Evolutionary conservation across 2,888 invertebrate species (phyloP).

Genomic region (Hololepta plana): DNA sequence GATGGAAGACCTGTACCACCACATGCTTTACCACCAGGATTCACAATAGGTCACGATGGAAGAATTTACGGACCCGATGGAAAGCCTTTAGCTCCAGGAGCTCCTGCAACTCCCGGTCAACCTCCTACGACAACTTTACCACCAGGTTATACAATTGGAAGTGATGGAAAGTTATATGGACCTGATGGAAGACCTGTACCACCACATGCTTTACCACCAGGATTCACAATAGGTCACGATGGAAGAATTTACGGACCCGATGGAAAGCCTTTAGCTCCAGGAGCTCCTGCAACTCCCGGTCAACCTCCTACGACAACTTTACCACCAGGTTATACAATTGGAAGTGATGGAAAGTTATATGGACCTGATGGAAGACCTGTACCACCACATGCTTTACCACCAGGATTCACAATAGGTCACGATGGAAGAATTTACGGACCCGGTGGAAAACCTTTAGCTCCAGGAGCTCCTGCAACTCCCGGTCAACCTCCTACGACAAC

Average conservation of each 20-base stretch:
- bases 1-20: neutral
- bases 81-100: neutral
- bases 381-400: slow-evolving; percentile 4
- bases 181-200: slow-evolving; percentile 4
- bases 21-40: neutral
- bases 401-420: slow-evolving; percentile 1
- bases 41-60: too few relatives aligned
- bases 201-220: slow-evolving; percentile 6
- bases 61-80: neutral
- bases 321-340: too few relatives aligned
- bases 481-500: too few relatives aligned
- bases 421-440: neutral
- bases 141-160: too few relatives aligned
- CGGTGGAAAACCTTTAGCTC: neutral
- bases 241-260: neutral
- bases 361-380: slow-evolving; percentile 5
- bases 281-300: too few relatives aligned
- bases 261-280: too few relatives aligned
- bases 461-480: slow-evolving; percentile 1
- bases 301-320: too few relatives aligned
- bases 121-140: too few relatives aligned
- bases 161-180: too few relatives aligned
- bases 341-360: too few relatives aligned
- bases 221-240: neutral
- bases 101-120: too few relatives aligned